Evolutionary conservation across 2,113 vertebrate species (phyloP), one percentile per base, ranked within the genome.

Genomic region (Carassius carassius): DNA sequence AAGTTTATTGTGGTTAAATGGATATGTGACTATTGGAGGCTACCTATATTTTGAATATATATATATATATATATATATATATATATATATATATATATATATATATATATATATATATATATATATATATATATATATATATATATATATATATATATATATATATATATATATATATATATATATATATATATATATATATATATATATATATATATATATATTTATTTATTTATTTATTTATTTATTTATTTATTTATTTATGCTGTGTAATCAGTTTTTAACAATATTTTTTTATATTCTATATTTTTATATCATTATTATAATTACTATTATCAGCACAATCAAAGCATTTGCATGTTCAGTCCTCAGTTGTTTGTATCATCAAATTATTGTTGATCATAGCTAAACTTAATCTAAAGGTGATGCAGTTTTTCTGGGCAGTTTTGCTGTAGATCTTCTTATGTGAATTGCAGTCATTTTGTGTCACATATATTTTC

Each of bases 401-500:
- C 10, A 78, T 21, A n/a, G 17, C 35, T n/a, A 11, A 70, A 72
- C 19, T 72, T 72, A 2, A 41, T 72, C 21, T n/a, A 44, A 72
- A 72, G 2, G 1, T 60, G 19, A 41, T 78, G 12, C 25, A 4
- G 54, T 23, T 78, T 37, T 78, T 78, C 3, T 60, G 1, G 16
- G 51, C 32, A 60, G 13, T 14, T 76, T 21, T 19, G 29, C 2
- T 0, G 17, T 44, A 32, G n/a, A 25, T 63, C 6, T 79, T 37
- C 54, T 44, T 12, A n/a, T 70, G 19, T 79, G 56, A 79, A 25
- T 25, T 23, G 19, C 13, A 58, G 56, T 79, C 21, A 17, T 79
- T 62, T 79, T 44, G 77, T 63, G 12, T 63, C 19, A 79, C 49
- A 54, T 76, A 60, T 29, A 58, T n/a, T 60, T 60, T 35, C 14